A percentile compares a stretch with the other conserved stretches of the same genome.
These are phyloP conservation scores for Platichthys flesus DNA, from an alignment of 2,113 vertebrate genomes.

Conservation along the genomic window DNA sequence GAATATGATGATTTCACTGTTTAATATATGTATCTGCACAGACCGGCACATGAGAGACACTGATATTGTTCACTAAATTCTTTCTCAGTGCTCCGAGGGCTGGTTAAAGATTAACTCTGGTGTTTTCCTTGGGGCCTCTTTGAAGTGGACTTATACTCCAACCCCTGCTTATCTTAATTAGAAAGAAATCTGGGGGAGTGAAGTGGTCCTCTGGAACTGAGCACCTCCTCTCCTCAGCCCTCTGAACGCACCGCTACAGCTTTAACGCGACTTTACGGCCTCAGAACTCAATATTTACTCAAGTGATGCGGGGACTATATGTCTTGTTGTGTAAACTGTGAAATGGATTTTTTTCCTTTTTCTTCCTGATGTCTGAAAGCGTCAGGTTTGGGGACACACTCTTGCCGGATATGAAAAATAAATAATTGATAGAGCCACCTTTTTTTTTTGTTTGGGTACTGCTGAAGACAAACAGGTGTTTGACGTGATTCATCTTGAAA, in stretches of 20 bases:
- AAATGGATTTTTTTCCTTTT: slow-evolving; percentile 16
- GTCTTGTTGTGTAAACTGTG: slow-evolving; percentile 17
- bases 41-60: slow-evolving; percentile 9
- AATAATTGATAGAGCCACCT: slow-evolving; percentile 46
- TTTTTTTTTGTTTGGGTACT: slow-evolving; percentile 7
- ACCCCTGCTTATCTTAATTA: slow-evolving; percentile 79
- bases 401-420: slow-evolving; percentile 29
- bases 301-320: slow-evolving; percentile 12
- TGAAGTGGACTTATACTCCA: slow-evolving; percentile 77
- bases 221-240: slow-evolving; percentile 50
- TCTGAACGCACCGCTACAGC: slow-evolving; percentile 39
- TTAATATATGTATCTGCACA: background rate
- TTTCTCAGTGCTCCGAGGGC: slow-evolving; percentile 45
- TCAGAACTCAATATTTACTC: slow-evolving; percentile 48
- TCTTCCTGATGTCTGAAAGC: slow-evolving; percentile 3
- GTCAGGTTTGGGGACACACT: background rate
- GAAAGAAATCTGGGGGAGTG: slow-evolving; percentile 74
- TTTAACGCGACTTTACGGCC: slow-evolving; percentile 29
- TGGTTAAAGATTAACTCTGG: slow-evolving; percentile 78
- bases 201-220: slow-evolving; percentile 64
- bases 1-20: no score
- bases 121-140: slow-evolving; percentile 74
- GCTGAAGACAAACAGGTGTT: slow-evolving; percentile 36
- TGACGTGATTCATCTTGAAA: slow-evolving; percentile 37
- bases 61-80: slow-evolving; percentile 50